Conservation (phyloP, 2,797 vertebrate genomes). For the Echiichthys vipera region DNA sequence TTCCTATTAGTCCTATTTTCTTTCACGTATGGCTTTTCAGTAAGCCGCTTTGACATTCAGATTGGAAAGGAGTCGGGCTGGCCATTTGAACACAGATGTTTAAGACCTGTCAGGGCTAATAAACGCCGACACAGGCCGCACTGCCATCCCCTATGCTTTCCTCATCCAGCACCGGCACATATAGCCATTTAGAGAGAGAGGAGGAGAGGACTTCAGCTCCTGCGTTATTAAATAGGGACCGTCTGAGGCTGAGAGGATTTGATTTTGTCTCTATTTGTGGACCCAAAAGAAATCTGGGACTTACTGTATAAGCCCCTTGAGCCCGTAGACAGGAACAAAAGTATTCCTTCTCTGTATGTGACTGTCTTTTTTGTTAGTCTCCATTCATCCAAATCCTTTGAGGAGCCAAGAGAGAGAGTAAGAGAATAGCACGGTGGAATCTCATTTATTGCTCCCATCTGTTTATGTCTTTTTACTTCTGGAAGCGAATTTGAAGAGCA, state of each 20-base stretch:
- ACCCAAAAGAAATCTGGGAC: slow-evolving; percentile 65
- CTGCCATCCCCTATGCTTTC: slow-evolving; percentile 30
- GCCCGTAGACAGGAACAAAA: slow-evolving; percentile 68
- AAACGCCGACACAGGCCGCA: neutral
- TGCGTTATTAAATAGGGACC: slow-evolving; percentile 74
- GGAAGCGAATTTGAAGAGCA: slow-evolving; percentile 47
- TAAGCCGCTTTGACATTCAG: slow-evolving; percentile 52
- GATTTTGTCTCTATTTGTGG: slow-evolving; percentile 73
- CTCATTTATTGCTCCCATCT: slow-evolving; percentile 71
- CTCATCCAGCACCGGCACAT: slow-evolving; percentile 44
- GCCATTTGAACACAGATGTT: slow-evolving; percentile 49
- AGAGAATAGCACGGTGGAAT: slow-evolving; percentile 48
- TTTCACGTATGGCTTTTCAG: slow-evolving; percentile 28
- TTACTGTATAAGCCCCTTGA: slow-evolving; percentile 65
- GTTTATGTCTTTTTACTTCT: slow-evolving; percentile 67
- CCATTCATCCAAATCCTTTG: slow-evolving; percentile 63
- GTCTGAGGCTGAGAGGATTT: slow-evolving; percentile 67
- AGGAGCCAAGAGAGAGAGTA: slow-evolving; percentile 46
- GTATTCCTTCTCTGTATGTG: slow-evolving; percentile 60
- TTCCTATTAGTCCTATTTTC: slow-evolving; percentile 53
- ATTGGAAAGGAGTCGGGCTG: slow-evolving; percentile 33
- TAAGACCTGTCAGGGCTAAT: slow-evolving; percentile 49
- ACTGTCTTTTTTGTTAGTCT: slow-evolving; percentile 65
- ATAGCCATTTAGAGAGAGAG: slow-evolving; percentile 20
- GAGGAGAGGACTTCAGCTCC: slow-evolving; percentile 52